Conservation (phyloP, 1,140 invertebrate species). For the Sminthurinus signatus region DNA sequence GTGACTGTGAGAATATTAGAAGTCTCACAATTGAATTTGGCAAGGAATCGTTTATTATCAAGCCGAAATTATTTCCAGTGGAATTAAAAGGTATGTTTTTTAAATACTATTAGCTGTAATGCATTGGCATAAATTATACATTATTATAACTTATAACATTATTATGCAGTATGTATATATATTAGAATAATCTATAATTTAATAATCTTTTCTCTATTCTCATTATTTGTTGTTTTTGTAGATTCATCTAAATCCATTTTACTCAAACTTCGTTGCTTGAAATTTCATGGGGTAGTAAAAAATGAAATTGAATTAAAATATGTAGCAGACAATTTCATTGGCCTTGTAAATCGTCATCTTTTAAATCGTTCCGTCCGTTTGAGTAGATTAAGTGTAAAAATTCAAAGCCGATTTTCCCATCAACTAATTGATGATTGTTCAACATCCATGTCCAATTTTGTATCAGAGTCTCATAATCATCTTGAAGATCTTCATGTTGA, state of each 20-base stretch:
- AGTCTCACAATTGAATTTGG: not conserved
- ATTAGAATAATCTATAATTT: too few relatives aligned
- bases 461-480: not conserved
- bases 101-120: too few relatives aligned
- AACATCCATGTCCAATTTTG: not conserved
- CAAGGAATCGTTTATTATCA: not conserved
- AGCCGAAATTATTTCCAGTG: not conserved
- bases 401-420: not conserved
- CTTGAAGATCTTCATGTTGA: not conserved
- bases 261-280: not conserved
- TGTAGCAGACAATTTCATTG: not conserved
- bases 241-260: too few relatives aligned
- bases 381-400: not conserved
- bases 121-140: too few relatives aligned
- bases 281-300: not conserved
- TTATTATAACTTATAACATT: too few relatives aligned
- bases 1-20: not conserved
- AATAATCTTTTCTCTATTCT: too few relatives aligned
- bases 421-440: not conserved
- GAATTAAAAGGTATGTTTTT: not conserved
- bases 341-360: not conserved
- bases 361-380: not conserved
- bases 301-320: not conserved
- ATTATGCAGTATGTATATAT: too few relatives aligned
- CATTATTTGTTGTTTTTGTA: too few relatives aligned